A percentile compares a stretch with the other conserved stretches of the same genome.
Evolutionary conservation across 2,888 invertebrate genomes (phyloP).

Genomic region (Eilema griseolum): DNA sequence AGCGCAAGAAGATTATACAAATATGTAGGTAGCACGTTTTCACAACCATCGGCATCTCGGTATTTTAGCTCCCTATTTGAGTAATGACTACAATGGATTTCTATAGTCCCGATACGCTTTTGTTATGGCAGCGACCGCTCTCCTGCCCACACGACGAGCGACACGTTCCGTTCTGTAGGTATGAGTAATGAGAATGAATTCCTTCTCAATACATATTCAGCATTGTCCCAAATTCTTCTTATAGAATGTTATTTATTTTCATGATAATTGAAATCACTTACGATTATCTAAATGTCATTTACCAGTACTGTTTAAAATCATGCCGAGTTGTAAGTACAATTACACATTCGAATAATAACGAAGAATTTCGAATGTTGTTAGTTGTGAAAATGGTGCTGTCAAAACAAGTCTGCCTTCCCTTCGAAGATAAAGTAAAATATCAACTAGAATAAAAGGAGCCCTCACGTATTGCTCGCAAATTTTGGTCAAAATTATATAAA

Average conservation of each 20-base stretch:
- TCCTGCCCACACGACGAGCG: background rate
- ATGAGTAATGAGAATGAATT: too few species aligned
- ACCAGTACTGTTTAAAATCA: too few species aligned
- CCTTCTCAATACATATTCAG: too few species aligned
- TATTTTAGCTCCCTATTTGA: too few species aligned
- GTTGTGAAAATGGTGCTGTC: too few species aligned
- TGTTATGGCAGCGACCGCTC: background rate
- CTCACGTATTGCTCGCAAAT: background rate
- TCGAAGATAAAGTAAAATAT: background rate
- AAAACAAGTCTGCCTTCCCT: too few species aligned
- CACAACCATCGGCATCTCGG: background rate
- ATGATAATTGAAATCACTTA: background rate
- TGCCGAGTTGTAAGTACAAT: too few species aligned
- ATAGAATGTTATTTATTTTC: background rate
- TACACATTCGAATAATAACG: too few species aligned
- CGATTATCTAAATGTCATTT: background rate
- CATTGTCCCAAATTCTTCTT: background rate
- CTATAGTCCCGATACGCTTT: background rate
- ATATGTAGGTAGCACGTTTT: background rate
- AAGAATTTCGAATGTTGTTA: too few species aligned
- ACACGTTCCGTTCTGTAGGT: background rate
- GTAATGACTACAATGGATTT: too few species aligned
- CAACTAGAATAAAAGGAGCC: background rate
- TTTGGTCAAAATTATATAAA: slow-evolving; percentile 3
- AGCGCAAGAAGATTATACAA: background rate